Evolutionary conservation across 92 coral and sea anemone species (phyloP).

Genomic region (Desmophyllum pertusum): DNA sequence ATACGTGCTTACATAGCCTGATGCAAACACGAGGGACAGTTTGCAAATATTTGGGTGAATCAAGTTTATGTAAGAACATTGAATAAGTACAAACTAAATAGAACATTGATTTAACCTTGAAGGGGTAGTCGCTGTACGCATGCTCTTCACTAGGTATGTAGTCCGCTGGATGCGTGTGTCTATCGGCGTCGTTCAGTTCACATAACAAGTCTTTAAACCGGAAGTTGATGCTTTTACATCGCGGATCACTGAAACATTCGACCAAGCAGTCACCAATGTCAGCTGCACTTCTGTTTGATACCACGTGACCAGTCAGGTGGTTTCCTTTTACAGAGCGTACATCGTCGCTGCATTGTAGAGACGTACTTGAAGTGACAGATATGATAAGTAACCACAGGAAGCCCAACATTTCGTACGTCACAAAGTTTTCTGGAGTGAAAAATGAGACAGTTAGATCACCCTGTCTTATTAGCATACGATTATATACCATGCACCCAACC

Average conservation of each 20-base stretch:
- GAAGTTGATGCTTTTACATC: constrained; percentile 4
- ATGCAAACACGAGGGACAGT: no score
- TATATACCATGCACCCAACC: no score
- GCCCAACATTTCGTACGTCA: background rate
- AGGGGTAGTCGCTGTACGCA: constrained; percentile 6
- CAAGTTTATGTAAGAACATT: no score
- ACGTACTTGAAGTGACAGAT: background rate
- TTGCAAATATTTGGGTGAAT: no score
- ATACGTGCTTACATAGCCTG: no score
- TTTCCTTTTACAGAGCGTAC: background rate
- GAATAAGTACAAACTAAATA: background rate
- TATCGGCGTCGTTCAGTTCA: background rate
- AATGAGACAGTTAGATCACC: no score
- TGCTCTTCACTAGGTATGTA: background rate
- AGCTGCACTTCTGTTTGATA: background rate
- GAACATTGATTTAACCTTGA: background rate
- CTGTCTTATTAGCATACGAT: background rate
- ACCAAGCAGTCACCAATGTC: background rate
- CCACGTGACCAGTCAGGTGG: background rate
- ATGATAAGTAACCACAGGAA: background rate
- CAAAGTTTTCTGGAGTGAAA: background rate
- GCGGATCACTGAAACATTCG: background rate
- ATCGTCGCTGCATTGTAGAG: background rate
- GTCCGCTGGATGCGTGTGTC: background rate
- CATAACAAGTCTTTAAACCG: background rate